Evolutionary conservation across 1,140 invertebrate species (phyloP), one percentile per base, ranked within the genome.

Genomic region (Pristionchus pacificus): DNA sequence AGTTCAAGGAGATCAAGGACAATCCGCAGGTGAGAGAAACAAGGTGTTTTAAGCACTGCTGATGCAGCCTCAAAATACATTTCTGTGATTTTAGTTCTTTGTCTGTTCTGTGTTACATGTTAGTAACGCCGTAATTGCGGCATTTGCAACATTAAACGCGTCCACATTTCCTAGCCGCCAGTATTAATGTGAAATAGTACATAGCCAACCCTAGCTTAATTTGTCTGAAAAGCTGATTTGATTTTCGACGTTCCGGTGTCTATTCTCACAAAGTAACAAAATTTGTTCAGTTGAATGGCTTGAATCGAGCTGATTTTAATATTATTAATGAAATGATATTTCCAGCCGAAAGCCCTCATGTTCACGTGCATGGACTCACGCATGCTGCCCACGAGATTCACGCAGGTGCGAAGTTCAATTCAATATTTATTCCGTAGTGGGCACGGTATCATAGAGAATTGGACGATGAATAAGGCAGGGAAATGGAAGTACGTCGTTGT

Each of bases 331-430:
- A 32, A 15, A 70, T 75, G 31, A 65, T 32, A 85, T 87, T 75
- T 80, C 79, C 85, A 95, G 92, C 93, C 93, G 13, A 93, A 92
- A 88, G 92, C 93, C 71, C 90, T 96, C 70, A 93, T 95, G 85
- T 93, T 95, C 85, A 93, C 92, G 24, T 96, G 93, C 85, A 95
- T 96, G 90, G 93, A 96, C 87, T 93, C 91, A 84, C 88, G 93
- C 87, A 93, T 97, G 91, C 90, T 95, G 77, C 92, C 93, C 24
- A 93, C 93, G 71, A 88, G 92, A 83, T 95, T 95, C 86, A 94
- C 92, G 38, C 69, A 96, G 87, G 93, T 91, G 84, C 88, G 93
- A 87, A 93, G 96, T 91, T 91, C 6, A n/a, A n/a, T n/a, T n/a
- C n/a, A n/a, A n/a, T n/a, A n/a, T n/a, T n/a, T n/a, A n/a, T n/a